Evolutionary conservation across 1,140 invertebrate species (phyloP).

Genomic region (Gonatopus flavifemur): DNA sequence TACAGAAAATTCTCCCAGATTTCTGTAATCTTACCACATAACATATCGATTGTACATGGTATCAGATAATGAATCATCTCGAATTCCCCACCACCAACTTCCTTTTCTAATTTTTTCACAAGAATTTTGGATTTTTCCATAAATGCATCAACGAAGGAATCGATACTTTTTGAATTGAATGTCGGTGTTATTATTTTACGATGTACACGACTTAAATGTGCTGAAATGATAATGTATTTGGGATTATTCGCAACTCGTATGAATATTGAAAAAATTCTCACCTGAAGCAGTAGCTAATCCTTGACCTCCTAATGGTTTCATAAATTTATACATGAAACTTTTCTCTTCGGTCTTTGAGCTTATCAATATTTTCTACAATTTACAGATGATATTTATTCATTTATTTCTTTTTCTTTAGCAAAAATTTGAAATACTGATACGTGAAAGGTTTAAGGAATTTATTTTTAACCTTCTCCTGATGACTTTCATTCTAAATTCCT

Average conservation of each 20-base stretch:
- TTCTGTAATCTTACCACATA: conserved; percentile 63
- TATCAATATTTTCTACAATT: conserved; percentile 60
- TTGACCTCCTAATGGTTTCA: conserved; percentile 70
- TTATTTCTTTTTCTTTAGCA: no score
- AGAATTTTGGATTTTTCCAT: conserved; percentile 67
- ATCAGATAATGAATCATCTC: conserved; percentile 69
- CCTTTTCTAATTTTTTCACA: conserved; percentile 58
- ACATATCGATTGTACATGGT: conserved; percentile 72
- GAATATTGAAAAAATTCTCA: conserved; percentile 28
- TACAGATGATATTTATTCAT: no score
- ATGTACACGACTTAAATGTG: conserved; percentile 68
- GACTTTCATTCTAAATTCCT: conserved; percentile 17
- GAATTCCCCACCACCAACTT: conserved; percentile 51
- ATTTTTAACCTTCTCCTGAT: neutral
- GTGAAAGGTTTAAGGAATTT: neutral
- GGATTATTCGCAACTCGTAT: neutral
- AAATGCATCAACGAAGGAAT: conserved; percentile 73
- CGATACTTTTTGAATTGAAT: conserved; percentile 76
- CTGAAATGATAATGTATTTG: conserved; percentile 42
- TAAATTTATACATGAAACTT: conserved; percentile 69
- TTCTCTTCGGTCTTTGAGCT: conserved; percentile 70
- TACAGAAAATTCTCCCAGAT: conserved; percentile 1
- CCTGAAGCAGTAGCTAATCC: conserved; percentile 72
- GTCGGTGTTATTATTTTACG: conserved; percentile 74
- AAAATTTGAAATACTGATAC: neutral